Evolutionary conservation across 2,797 vertebrate species (phyloP).

Genomic region (Sardinella longiceps): DNA sequence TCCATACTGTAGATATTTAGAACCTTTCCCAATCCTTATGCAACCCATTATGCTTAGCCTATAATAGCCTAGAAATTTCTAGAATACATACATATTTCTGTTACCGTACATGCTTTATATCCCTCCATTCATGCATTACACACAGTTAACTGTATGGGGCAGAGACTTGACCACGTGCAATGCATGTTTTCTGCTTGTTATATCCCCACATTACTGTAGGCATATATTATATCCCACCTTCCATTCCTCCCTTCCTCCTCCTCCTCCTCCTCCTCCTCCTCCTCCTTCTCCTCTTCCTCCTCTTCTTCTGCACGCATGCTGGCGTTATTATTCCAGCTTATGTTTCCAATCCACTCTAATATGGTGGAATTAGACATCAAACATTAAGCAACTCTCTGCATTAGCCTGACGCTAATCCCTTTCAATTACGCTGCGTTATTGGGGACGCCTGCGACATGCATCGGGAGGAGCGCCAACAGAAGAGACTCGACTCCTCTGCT

Average conservation of each 20-base stretch:
- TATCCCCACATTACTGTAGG: no score
- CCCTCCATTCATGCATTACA: no score
- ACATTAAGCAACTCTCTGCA: background rate
- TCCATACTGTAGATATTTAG: background rate
- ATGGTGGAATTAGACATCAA: conserved; percentile 21
- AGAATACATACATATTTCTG: no score
- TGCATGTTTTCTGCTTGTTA: no score
- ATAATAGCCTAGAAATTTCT: no score
- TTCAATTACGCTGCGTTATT: background rate
- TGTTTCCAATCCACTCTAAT: conserved; percentile 14
- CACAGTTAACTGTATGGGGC: no score
- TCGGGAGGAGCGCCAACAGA: background rate
- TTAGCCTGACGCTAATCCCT: background rate
- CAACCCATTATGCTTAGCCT: no score
- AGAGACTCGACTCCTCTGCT: background rate
- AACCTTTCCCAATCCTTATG: no score
- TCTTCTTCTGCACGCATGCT: background rate
- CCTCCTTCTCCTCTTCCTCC: background rate
- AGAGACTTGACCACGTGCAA: no score
- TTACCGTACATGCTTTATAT: no score
- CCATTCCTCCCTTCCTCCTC: no score
- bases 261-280: background rate
- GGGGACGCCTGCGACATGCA: background rate
- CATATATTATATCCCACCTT: no score
- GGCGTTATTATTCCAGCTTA: conserved; percentile 3